These are phyloP conservation scores for Caenorhabditis sulstoni DNA, from an alignment of 2,888 invertebrate genomes.

Conservation along the genomic window DNA sequence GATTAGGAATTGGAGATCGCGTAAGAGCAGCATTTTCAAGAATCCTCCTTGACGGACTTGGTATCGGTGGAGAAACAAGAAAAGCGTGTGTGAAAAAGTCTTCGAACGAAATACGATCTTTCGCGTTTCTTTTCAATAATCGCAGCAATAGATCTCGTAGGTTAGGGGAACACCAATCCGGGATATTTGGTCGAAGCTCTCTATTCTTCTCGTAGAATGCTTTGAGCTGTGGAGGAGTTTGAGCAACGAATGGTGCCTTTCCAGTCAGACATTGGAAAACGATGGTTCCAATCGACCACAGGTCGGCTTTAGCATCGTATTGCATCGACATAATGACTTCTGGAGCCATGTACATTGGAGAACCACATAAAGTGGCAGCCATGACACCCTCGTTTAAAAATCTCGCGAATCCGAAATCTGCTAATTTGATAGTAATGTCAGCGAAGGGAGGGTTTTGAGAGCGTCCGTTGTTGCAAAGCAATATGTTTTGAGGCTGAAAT, in stretches of 20 bases:
- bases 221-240: constrained; percentile 96
- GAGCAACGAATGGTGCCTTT: constrained; percentile 95
- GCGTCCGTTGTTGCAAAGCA: constrained; percentile 85
- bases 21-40: constrained; percentile 63
- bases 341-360: constrained; percentile 99
- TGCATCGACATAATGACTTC: constrained; percentile 95
- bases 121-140: constrained; percentile 90
- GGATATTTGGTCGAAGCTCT: constrained; percentile 85
- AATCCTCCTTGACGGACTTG: constrained; percentile 72
- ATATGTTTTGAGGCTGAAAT: constrained; percentile 92
- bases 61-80: constrained; percentile 80
- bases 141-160: constrained; percentile 89
- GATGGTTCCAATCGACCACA: constrained; percentile 99
- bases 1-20: constrained; percentile 56
- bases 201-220: constrained; percentile 94
- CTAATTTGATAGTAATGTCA: constrained; percentile 94
- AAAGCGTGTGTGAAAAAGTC: constrained; percentile 96
- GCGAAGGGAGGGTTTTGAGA: constrained; percentile 86
- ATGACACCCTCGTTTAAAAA: constrained; percentile 98
- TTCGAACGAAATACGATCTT: constrained; percentile 95
- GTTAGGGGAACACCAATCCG: constrained; percentile 92
- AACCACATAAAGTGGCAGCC: constrained; percentile 99
- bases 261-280: constrained; percentile 98
- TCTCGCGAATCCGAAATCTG: constrained; percentile 98
- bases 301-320: constrained; percentile 98